phyloP scores from a whole-genome alignment of 2,113 vertebrate species.

The Cyanoliseus patagonus region DNA sequence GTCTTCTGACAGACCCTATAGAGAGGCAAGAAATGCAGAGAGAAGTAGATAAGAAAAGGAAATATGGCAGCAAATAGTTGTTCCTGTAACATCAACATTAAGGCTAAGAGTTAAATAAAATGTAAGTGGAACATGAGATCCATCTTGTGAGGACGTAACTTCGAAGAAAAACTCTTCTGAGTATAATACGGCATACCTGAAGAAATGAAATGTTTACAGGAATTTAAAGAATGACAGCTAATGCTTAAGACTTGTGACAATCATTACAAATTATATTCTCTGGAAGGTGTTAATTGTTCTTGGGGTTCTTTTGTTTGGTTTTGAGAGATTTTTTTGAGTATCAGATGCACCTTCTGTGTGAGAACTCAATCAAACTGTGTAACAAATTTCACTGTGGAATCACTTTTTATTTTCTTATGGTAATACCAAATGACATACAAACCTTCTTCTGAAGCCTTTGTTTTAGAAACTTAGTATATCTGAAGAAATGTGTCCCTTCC shows the following conservation, averaged over 20 bases:
- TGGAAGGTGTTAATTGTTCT: not conserved
- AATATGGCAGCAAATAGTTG: not conserved
- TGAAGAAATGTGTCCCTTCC: not conserved
- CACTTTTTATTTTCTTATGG: not conserved
- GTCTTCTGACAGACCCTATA: not conserved
- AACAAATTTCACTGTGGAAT: not conserved
- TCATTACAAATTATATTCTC: not conserved
- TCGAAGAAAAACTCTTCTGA: not conserved
- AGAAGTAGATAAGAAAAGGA: not conserved
- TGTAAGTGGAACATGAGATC: not conserved
- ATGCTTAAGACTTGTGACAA: not conserved
- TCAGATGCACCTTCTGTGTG: not conserved
- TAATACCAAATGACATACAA: not conserved
- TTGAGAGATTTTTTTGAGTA: not conserved
- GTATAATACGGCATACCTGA: not conserved
- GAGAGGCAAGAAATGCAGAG: not conserved
- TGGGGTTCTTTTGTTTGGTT: not conserved
- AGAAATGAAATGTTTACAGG: not conserved
- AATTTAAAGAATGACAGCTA: not conserved
- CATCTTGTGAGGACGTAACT: not conserved
- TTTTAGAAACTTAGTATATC: not conserved
- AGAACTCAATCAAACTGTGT: conserved; percentile 21
- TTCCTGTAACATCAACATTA: not conserved
- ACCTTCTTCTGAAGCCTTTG: not conserved
- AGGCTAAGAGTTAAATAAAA: not conserved